Percentiles rank a stretch among this genome's conserved stretches.
These are phyloP conservation scores for Macrocentrus cingulum DNA, from an alignment of 1,140 invertebrate genomes.

Conservation along the genomic window DNA sequence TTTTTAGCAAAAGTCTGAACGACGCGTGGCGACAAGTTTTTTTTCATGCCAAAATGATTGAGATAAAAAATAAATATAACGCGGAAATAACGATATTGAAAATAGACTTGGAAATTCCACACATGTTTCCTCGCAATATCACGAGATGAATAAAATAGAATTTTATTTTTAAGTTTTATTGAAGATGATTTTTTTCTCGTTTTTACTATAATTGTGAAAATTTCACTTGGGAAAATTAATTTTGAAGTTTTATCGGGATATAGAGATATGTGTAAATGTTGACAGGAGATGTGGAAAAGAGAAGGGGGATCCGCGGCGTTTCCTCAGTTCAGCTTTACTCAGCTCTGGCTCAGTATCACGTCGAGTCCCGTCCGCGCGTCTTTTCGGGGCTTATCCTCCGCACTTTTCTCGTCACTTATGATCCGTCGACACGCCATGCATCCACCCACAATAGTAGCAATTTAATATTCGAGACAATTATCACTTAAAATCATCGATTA, in stretches of 20 bases:
- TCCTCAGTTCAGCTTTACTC: conserved; percentile 22
- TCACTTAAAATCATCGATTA: neutral
- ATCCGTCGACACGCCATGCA: neutral
- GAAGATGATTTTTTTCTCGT: no score
- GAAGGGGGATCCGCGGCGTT: neutral
- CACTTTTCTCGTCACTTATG: neutral
- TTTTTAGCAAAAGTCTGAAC: neutral
- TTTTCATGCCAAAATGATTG: neutral
- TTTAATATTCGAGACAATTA: neutral
- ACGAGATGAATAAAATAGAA: neutral
- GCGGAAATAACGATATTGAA: conserved; percentile 4
- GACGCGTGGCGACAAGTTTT: neutral
- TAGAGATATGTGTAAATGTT: neutral
- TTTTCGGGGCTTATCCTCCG: conserved; percentile 35
- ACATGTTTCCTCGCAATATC: neutral
- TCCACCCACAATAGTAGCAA: neutral
- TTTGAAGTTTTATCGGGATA: neutral
- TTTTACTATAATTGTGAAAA: no score
- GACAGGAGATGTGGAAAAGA: neutral
- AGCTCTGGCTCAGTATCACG: conserved; percentile 44
- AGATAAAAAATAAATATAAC: neutral
- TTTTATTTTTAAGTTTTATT: no score
- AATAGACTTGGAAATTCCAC: neutral
- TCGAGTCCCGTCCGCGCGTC: conserved; percentile 44
- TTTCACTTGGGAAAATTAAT: no score